These are phyloP conservation scores for Panopea generosa DNA, from an alignment of 2,888 invertebrate genomes.

Conservation along the genomic window DNA sequence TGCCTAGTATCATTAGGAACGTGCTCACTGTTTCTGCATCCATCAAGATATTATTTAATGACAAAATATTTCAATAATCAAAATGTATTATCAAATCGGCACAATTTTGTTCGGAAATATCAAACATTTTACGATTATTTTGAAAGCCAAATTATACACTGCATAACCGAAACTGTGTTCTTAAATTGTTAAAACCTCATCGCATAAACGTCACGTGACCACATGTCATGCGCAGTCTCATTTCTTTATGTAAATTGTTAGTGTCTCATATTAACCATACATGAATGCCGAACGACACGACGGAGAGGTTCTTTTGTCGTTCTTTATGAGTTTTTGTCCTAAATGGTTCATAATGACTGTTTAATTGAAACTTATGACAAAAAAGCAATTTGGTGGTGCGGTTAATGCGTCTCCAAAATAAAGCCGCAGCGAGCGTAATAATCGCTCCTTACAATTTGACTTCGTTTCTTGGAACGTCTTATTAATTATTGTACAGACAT, in stretches of 20 bases:
- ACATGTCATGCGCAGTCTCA: constrained; percentile 45
- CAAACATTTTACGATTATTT: constrained; percentile 55
- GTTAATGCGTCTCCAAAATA: constrained; percentile 22
- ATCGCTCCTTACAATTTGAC: too few relatives aligned
- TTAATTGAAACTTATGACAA: constrained; percentile 53
- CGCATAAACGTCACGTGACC: constrained; percentile 52
- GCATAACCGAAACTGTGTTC: constrained; percentile 41
- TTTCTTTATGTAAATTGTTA: constrained; percentile 24
- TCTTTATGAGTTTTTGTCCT: constrained; percentile 49
- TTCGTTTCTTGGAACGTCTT: too few relatives aligned
- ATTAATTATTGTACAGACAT: too few relatives aligned
- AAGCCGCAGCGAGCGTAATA: background rate
- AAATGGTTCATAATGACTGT: constrained; percentile 59
- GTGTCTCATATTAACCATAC: constrained; percentile 14
- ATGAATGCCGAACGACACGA: constrained; percentile 10
- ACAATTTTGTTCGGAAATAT: constrained; percentile 48
- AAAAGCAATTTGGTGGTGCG: constrained; percentile 49
- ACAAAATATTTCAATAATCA: constrained; percentile 53
- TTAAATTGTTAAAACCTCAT: constrained; percentile 56
- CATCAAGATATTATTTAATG: constrained; percentile 42
- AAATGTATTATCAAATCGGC: constrained; percentile 47
- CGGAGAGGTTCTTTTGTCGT: constrained; percentile 43
- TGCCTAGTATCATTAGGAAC: background rate
- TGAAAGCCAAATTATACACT: constrained; percentile 64
- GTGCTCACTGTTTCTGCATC: constrained; percentile 19